Percentiles rank a stretch among this genome's conserved stretches.
Conservation (phyloP, 1,140 invertebrate genomes). For the Drosophila tsacasi region DNA sequence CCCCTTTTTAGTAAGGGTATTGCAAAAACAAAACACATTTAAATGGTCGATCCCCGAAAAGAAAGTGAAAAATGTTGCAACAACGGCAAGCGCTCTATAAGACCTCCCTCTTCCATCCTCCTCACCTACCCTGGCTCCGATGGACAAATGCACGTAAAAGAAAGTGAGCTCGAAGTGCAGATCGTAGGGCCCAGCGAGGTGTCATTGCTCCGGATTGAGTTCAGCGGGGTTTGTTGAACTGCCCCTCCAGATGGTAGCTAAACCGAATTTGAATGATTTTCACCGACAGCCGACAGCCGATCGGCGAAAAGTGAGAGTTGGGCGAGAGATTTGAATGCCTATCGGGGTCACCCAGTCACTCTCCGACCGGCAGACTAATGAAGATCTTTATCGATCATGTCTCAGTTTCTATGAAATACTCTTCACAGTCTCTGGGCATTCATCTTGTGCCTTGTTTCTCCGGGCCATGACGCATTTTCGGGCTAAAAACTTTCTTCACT, state of each 20-base stretch:
- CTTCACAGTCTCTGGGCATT: conserved; percentile 58
- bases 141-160: conserved; percentile 42
- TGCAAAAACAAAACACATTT: conserved; percentile 11
- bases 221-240: conserved; percentile 68
- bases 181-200: conserved; percentile 34
- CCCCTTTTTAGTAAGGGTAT: conserved; percentile 5
- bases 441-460: conserved; percentile 16
- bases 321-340: conserved; percentile 70
- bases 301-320: conserved; percentile 74
- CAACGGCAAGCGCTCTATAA: conserved; percentile 42
- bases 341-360: conserved; percentile 62
- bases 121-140: background rate
- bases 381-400: conserved; percentile 61
- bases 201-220: conserved; percentile 77
- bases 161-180: conserved; percentile 45
- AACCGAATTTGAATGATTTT: conserved; percentile 63
- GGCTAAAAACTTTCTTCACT: conserved; percentile 63
- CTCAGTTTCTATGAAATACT: conserved; percentile 55
- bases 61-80: conserved; percentile 74
- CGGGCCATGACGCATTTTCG: conserved; percentile 55
- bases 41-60: conserved; percentile 51
- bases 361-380: conserved; percentile 25
- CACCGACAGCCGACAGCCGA: conserved; percentile 26
- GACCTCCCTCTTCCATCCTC: too few relatives aligned
- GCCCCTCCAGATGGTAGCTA: background rate